phyloP scores from a whole-genome alignment of 2,113 vertebrate species.

The Anolis sagrei region DNA sequence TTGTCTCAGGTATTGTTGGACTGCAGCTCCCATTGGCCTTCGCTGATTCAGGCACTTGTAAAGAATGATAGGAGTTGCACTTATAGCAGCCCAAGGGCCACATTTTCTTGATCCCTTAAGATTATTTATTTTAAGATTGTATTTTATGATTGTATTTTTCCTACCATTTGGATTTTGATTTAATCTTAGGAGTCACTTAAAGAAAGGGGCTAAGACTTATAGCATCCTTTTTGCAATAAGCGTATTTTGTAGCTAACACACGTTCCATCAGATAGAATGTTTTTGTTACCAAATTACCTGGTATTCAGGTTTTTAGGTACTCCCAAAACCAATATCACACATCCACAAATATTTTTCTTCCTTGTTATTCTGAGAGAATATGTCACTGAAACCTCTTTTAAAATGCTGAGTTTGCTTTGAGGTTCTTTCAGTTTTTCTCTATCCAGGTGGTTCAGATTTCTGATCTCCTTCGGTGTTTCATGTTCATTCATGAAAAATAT shows the following conservation, averaged over 20 bases:
- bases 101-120: neutral
- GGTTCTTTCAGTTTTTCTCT: slow-evolving; percentile 55
- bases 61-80: neutral
- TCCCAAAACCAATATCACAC: slow-evolving; percentile 78
- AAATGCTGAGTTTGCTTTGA: slow-evolving; percentile 60
- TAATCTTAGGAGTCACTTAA: neutral
- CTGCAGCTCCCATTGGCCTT: neutral
- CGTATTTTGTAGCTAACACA: slow-evolving; percentile 46
- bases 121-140: neutral
- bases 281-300: slow-evolving; percentile 68
- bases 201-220: neutral
- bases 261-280: slow-evolving; percentile 53
- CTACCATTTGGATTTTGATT: neutral
- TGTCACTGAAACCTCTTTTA: slow-evolving; percentile 52
- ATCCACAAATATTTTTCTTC: slow-evolving; percentile 54
- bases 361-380: slow-evolving; percentile 69
- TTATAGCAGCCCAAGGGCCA: neutral
- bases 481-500: slow-evolving; percentile 49
- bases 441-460: slow-evolving; percentile 64
- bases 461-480: slow-evolving; percentile 45
- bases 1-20: too few relatives aligned
- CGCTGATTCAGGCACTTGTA: neutral
- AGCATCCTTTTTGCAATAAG: slow-evolving; percentile 59
- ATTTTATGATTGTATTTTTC: neutral
- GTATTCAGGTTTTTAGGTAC: slow-evolving; percentile 59